Percentiles rank a stretch among this genome's conserved stretches.
Conservation (phyloP, 2,888 invertebrate species). For the Drosophila incognita region DNA sequence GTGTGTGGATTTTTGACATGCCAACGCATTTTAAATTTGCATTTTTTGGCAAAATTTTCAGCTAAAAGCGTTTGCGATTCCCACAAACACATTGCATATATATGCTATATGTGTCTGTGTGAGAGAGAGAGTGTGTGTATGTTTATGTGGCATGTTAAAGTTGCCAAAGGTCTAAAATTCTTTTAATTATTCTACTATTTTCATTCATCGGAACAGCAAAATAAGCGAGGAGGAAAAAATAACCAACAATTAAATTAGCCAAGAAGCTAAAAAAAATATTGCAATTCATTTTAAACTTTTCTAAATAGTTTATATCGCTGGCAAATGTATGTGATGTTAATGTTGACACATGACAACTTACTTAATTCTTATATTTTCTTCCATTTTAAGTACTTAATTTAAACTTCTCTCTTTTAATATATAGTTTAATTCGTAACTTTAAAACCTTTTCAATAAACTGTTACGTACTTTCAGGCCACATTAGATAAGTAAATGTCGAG, state of each 20-base stretch:
- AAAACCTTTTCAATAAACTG: background rate
- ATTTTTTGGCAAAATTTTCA: constrained; percentile 71
- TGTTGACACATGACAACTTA: background rate
- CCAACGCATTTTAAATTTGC: constrained; percentile 81
- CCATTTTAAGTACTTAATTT: too few species aligned
- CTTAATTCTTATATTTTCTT: background rate
- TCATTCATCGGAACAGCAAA: constrained; percentile 24
- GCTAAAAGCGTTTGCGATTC: constrained; percentile 65
- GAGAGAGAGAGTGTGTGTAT: background rate
- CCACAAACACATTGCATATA: constrained; percentile 5
- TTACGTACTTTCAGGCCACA: background rate
- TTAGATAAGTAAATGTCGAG: background rate
- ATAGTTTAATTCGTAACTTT: too few species aligned
- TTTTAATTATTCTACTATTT: background rate
- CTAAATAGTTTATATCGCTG: background rate
- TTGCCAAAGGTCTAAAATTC: constrained; percentile 21
- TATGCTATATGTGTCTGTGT: constrained; percentile 3
- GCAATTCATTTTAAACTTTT: background rate
- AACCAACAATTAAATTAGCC: background rate
- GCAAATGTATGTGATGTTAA: background rate
- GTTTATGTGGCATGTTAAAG: constrained; percentile 45
- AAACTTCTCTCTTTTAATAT: too few species aligned
- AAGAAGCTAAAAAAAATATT: background rate
- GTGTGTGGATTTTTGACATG: constrained; percentile 68
- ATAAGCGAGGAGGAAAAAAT: background rate